phyloP scores from a whole-genome alignment of 2,888 invertebrate genomes.

The Anarsia innoxiella region DNA sequence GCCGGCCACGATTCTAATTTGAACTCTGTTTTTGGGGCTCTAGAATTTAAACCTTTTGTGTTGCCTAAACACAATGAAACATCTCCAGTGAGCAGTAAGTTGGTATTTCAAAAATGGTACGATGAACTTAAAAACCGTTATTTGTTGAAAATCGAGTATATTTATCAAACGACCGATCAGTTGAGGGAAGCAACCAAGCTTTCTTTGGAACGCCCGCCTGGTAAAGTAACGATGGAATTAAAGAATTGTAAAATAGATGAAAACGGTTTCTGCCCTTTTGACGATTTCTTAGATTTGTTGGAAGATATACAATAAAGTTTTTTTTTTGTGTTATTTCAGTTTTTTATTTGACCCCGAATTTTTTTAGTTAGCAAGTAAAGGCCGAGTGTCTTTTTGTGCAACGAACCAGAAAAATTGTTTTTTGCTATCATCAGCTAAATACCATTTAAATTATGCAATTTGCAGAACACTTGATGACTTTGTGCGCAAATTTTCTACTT shows the following conservation, averaged over 20 bases:
- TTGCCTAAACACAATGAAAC: conserved; percentile 41
- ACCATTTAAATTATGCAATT: no score
- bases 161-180: conserved; percentile 42
- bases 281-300: conserved; percentile 28
- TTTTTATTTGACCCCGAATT: no score
- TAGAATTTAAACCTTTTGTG: conserved; percentile 36
- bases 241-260: conserved; percentile 34
- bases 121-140: conserved; percentile 26
- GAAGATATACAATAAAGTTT: no score
- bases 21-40: conserved; percentile 31
- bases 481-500: no score
- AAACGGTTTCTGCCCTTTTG: conserved; percentile 50
- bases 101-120: conserved; percentile 54
- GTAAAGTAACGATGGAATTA: conserved; percentile 37
- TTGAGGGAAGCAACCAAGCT: conserved; percentile 33
- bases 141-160: conserved; percentile 43
- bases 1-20: conserved; percentile 58
- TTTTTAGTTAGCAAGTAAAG: no score
- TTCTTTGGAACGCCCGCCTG: conserved; percentile 40
- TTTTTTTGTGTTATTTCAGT: no score
- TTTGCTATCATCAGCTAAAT: no score
- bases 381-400: no score
- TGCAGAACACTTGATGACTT: no score
- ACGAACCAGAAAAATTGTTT: no score
- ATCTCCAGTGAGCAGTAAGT: conserved; percentile 53